phyloP scores from a whole-genome alignment of 2,113 vertebrate species.

The Platichthys stellatus region DNA sequence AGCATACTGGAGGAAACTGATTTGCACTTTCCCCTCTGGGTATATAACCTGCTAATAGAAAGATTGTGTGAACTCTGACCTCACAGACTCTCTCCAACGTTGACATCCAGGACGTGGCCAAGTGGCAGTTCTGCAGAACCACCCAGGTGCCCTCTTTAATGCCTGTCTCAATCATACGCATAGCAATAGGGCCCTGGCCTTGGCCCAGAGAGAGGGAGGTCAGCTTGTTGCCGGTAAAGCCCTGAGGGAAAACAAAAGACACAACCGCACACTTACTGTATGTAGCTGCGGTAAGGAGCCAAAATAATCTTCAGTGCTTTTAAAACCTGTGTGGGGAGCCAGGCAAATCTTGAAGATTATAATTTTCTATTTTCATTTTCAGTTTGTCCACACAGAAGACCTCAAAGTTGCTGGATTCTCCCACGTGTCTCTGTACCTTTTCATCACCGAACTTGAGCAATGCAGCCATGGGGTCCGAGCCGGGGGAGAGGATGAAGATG shows the following conservation, averaged over 20 bases:
- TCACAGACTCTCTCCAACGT: constrained; percentile 90
- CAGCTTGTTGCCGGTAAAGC: constrained; percentile 86
- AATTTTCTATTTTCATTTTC: constrained; percentile 7
- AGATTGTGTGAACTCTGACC: constrained; percentile 70
- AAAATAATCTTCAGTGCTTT: constrained; percentile 1
- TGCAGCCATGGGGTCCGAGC: constrained; percentile 88
- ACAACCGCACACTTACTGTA: neutral
- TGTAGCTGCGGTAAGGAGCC: constrained; percentile 2
- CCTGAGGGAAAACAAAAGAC: constrained; percentile 73
- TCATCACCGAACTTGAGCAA: constrained; percentile 90
- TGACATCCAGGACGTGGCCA: constrained; percentile 94
- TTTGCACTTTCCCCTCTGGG: neutral
- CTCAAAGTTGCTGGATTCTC: constrained; percentile 39
- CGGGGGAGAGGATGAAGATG: constrained; percentile 89
- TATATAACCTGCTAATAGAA: neutral
- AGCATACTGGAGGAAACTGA: neutral
- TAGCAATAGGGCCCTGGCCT: constrained; percentile 92
- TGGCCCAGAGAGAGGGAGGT: constrained; percentile 91
- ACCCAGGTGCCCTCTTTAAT: constrained; percentile 90
- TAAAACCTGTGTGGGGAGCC: constrained; percentile 5
- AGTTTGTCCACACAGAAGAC: constrained; percentile 51
- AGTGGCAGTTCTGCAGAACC: constrained; percentile 92
- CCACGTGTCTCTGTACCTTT: constrained; percentile 79
- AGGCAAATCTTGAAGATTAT: constrained; percentile 32
- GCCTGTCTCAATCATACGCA: constrained; percentile 88